Percentiles rank a stretch among this genome's conserved stretches.
These are phyloP conservation scores for Varanus komodoensis DNA, from an alignment of 2,113 vertebrate species.

Conservation along the genomic window DNA sequence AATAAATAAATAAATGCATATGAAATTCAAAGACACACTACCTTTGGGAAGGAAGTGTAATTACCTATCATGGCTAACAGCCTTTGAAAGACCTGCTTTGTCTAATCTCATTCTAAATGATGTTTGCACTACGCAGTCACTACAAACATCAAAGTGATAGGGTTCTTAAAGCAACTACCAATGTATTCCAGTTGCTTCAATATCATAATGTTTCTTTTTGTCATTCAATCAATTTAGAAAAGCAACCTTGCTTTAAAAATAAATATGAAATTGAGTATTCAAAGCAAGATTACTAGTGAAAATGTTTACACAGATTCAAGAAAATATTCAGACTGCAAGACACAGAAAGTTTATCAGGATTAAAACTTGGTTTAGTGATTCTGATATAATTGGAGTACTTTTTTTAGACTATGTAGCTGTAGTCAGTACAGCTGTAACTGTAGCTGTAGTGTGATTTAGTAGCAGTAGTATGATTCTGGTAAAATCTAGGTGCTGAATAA, in stretches of 20 bases:
- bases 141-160: background rate
- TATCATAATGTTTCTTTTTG: background rate
- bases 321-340: background rate
- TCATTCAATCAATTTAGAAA: background rate
- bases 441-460: too few species aligned
- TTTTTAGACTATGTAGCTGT: too few species aligned
- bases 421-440: too few species aligned
- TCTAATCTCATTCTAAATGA: background rate
- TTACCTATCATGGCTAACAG: background rate
- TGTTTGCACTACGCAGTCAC: background rate
- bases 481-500: too few species aligned
- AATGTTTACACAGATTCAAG: background rate
- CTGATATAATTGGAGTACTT: too few species aligned
- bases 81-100: background rate
- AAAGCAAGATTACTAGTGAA: background rate
- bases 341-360: background rate
- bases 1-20: too few species aligned
- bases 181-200: background rate
- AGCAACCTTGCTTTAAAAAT: background rate
- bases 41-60: background rate
- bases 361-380: background rate
- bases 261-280: background rate
- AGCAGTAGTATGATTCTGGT: too few species aligned
- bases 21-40: background rate
- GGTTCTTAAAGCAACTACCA: background rate